These are phyloP conservation scores for Vespertilio murinus DNA, from an alignment of 2,797 vertebrate genomes.

Conservation along the genomic window DNA sequence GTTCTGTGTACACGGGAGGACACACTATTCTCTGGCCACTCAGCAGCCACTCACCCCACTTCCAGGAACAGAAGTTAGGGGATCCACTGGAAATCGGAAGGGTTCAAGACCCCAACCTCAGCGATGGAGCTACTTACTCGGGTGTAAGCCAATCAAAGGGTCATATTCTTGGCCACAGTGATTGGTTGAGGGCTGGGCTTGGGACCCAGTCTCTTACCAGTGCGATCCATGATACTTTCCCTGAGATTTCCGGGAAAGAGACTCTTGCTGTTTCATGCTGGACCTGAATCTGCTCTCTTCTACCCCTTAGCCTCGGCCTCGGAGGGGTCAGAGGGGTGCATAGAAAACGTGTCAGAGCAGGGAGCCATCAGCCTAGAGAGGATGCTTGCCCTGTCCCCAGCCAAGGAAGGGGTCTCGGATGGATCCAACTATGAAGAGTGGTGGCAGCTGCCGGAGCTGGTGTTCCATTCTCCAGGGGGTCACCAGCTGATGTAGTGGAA, in stretches of 20 bases:
- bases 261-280: neutral
- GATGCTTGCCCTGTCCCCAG: too few species aligned
- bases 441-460: neutral
- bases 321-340: neutral
- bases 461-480: neutral
- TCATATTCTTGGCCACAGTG: neutral
- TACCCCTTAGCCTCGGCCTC: neutral
- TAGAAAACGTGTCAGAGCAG: neutral
- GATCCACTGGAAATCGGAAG: neutral
- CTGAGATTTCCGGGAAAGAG: neutral
- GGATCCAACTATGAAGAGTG: neutral
- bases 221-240: fast-evolving
- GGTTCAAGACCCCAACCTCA: neutral
- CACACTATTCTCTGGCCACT: neutral
- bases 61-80: neutral
- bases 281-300: neutral
- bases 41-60: neutral
- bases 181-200: neutral
- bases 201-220: neutral
- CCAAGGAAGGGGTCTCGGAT: neutral
- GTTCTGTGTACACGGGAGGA: neutral
- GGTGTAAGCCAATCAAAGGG: neutral
- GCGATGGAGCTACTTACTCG: neutral
- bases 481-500: fast-evolving
- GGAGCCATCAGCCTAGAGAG: neutral